These are phyloP conservation scores for Lagopus muta DNA, from an alignment of 2,113 vertebrate genomes.

Conservation along the genomic window DNA sequence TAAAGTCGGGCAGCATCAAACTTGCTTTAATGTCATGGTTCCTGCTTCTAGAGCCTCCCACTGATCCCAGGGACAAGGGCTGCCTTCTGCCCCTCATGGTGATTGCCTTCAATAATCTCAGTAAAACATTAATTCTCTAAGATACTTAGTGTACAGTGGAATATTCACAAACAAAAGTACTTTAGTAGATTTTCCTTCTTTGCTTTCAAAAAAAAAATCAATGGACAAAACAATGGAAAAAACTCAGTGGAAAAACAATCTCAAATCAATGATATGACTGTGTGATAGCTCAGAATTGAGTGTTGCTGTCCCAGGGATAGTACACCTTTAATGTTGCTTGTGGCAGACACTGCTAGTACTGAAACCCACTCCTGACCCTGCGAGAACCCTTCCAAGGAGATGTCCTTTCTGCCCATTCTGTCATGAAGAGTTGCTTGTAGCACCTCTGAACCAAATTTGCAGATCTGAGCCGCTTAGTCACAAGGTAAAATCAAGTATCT, in stretches of 20 bases:
- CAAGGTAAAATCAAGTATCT: neutral
- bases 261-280: neutral
- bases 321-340: neutral
- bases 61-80: neutral
- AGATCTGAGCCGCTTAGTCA: neutral
- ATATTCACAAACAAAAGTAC: neutral
- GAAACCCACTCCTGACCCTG: neutral
- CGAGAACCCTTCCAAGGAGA: neutral
- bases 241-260: neutral
- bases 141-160: neutral
- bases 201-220: neutral
- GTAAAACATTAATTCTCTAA: neutral
- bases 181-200: neutral
- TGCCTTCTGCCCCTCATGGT: neutral
- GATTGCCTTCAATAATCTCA: neutral
- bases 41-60: rapidly evolving
- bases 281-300: neutral
- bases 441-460: neutral
- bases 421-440: neutral
- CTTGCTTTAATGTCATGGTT: neutral
- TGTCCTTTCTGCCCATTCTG: neutral
- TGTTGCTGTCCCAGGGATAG: neutral
- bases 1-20: neutral
- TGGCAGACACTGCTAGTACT: neutral
- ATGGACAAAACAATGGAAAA: too few relatives aligned